These are phyloP conservation scores for Bucco capensis DNA, from an alignment of 2,113 vertebrate genomes.

Conservation along the genomic window DNA sequence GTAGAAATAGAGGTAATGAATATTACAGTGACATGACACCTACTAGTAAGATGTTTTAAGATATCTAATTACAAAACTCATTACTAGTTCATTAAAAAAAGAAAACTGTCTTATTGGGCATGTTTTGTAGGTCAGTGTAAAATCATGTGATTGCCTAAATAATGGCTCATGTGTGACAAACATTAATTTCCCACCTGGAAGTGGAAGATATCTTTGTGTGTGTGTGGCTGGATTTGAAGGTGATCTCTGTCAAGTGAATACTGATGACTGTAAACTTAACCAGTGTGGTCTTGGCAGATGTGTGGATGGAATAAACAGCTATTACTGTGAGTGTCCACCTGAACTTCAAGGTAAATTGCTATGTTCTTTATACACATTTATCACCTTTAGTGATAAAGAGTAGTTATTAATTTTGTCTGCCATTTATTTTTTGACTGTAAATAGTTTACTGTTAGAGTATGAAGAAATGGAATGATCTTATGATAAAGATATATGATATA, in stretches of 20 bases:
- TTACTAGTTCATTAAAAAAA: neutral
- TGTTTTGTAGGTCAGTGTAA: constrained; percentile 80
- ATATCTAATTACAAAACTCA: neutral
- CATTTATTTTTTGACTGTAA: neutral
- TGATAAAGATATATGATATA: neutral
- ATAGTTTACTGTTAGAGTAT: neutral
- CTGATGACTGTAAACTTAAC: constrained; percentile 79
- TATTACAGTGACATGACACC: neutral
- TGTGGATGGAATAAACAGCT: constrained; percentile 74
- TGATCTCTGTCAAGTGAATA: constrained; percentile 75
- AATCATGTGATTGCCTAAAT: constrained; percentile 82
- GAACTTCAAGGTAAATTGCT: constrained; percentile 78
- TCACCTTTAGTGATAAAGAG: neutral
- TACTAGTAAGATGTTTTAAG: neutral
- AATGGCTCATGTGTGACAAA: constrained; percentile 80
- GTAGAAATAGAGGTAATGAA: constrained; percentile 76
- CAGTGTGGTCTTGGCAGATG: constrained; percentile 83
- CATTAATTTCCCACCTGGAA: constrained; percentile 71
- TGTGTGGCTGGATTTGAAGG: constrained; percentile 81
- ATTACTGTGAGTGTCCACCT: constrained; percentile 82
- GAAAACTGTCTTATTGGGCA: constrained; percentile 17
- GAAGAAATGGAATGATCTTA: neutral
- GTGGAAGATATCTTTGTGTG: constrained; percentile 77
- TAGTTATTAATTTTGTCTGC: neutral
- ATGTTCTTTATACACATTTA: neutral